Percentiles rank a stretch among this genome's conserved stretches.
Evolutionary conservation across 2,113 vertebrate genomes (phyloP).

Genomic region (Accipiter cooperii): DNA sequence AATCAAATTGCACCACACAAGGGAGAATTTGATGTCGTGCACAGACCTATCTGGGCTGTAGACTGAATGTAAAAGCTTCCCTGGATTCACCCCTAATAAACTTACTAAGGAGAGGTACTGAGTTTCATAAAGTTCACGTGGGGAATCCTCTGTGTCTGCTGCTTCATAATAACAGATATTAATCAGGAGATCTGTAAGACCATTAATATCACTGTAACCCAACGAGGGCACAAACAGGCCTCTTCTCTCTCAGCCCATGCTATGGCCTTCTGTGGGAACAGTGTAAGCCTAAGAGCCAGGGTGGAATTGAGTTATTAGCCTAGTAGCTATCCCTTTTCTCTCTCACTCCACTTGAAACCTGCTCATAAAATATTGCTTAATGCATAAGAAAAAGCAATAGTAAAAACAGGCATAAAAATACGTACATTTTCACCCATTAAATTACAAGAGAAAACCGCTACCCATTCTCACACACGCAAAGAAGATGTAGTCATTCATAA

Average conservation of each 20-base stretch:
- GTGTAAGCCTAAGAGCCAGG: background rate
- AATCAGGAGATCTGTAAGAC: background rate
- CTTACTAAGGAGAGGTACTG: background rate
- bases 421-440: background rate
- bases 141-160: background rate
- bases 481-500: background rate
- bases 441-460: background rate
- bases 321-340: background rate
- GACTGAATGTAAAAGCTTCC: background rate
- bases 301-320: background rate
- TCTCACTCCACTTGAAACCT: background rate
- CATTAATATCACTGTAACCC: background rate
- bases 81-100: background rate
- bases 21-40: background rate
- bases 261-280: background rate
- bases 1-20: background rate
- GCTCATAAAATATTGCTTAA: background rate
- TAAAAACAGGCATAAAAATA: background rate
- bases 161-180: background rate
- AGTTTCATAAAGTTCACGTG: background rate
- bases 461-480: background rate
- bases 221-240: background rate
- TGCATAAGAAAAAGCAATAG: background rate
- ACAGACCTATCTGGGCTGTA: background rate
- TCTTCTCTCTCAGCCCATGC: background rate